Percentiles rank a stretch among this genome's conserved stretches.
These are phyloP conservation scores for Parambassis ranga DNA, from an alignment of 2,797 vertebrate species.

Conservation along the genomic window DNA sequence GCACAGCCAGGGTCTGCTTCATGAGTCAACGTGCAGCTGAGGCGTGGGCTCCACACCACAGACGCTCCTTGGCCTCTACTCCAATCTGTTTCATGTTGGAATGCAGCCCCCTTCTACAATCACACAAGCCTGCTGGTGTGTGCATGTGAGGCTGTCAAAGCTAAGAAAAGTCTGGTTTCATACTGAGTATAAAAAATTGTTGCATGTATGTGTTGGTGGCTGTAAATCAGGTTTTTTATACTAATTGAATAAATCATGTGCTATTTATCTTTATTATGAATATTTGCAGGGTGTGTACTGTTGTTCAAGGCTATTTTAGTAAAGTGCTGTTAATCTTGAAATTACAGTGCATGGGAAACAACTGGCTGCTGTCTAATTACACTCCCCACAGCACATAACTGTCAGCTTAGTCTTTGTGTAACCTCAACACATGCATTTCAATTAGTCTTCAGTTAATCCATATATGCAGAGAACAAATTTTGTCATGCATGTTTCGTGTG, in stretches of 20 bases:
- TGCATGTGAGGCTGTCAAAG: constrained; percentile 13
- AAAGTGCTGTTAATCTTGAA: constrained; percentile 51
- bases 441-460: constrained; percentile 35
- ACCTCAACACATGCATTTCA: constrained; percentile 46
- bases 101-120: constrained; percentile 36
- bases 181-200: not conserved
- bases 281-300: constrained; percentile 26
- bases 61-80: constrained; percentile 40
- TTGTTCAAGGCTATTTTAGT: constrained; percentile 32
- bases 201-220: not conserved
- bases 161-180: constrained; percentile 17
- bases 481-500: constrained; percentile 46
- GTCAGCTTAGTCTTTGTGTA: constrained; percentile 38
- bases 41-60: constrained; percentile 56
- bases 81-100: constrained; percentile 55
- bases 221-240: not conserved
- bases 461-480: constrained; percentile 31
- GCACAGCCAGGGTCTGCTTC: constrained; percentile 66
- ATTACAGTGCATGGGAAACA: constrained; percentile 37
- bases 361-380: constrained; percentile 60
- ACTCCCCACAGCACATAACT: constrained; percentile 30
- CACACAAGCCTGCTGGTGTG: constrained; percentile 2
- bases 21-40: constrained; percentile 65
- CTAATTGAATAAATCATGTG: not conserved
- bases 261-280: constrained; percentile 31